These are phyloP conservation scores for Arbacia lixula DNA, from an alignment of 53 echinoderm and acorn worm species.

Conservation along the genomic window DNA sequence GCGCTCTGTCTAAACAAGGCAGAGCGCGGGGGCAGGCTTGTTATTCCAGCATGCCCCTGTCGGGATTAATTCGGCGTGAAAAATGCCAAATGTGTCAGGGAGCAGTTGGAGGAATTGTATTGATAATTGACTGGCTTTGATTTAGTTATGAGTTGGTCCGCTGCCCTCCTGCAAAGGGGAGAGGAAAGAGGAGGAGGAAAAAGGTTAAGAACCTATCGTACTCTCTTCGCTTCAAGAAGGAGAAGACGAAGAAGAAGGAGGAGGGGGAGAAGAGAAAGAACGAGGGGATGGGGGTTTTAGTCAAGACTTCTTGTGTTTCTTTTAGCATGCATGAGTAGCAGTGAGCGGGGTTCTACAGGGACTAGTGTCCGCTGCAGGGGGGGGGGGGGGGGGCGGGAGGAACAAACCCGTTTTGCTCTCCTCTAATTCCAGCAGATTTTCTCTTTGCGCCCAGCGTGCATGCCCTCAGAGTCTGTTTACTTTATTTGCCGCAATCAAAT, in stretches of 20 bases:
- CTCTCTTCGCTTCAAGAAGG: too few relatives aligned
- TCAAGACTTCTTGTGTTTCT: too few relatives aligned
- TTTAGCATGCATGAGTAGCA: constrained; percentile 30
- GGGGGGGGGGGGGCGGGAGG: too few relatives aligned
- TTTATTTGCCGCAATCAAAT: constrained; percentile 44
- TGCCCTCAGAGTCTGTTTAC: constrained; percentile 42
- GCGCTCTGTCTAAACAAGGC: constrained; percentile 41
- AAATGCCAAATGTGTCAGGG: constrained; percentile 63
- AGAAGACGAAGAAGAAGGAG: not conserved
- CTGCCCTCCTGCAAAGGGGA: constrained; percentile 12
- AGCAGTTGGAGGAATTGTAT: constrained; percentile 30
- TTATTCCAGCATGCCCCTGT: constrained; percentile 54
- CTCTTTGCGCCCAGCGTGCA: constrained; percentile 4
- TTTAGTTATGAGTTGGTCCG: constrained; percentile 45
- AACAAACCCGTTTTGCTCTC: constrained; percentile 26
- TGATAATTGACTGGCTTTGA: constrained; percentile 60
- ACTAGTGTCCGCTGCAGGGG: constrained; percentile 50
- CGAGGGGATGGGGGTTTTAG: constrained; percentile 12
- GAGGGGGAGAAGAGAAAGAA: constrained; percentile 10
- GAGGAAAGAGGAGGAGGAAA: not conserved
- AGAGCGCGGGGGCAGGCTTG: constrained; percentile 55
- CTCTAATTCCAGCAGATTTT: constrained; percentile 10
- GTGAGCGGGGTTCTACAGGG: constrained; percentile 40
- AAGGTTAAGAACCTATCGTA: too few relatives aligned
- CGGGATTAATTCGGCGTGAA: constrained; percentile 61